Percentiles rank a stretch among this genome's conserved stretches.
phyloP scores from a whole-genome alignment of 2,888 invertebrate species.

The Scelioninae gen. 2 region DNA sequence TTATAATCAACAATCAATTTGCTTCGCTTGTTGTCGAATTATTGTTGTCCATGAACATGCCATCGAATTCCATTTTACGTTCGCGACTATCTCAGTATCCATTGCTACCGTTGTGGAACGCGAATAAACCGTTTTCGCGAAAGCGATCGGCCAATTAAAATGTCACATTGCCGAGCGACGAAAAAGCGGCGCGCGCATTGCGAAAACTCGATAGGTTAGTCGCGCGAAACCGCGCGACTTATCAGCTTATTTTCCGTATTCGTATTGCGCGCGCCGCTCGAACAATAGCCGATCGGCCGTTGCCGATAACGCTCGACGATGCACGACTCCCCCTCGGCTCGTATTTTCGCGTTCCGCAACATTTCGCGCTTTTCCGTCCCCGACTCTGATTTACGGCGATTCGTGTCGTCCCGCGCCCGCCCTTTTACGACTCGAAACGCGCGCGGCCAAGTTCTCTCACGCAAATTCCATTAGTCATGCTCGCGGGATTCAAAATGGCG shows the following conservation, averaged over 20 bases:
- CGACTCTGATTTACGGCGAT: constrained; percentile 4
- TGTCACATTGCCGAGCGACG: constrained; percentile 5
- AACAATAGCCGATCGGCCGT: constrained; percentile 40
- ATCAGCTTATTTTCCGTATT: constrained; percentile 45
- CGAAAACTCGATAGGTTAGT: constrained; percentile 15
- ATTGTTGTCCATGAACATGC: no score
- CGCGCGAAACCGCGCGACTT: constrained; percentile 13
- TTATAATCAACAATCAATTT: no score
- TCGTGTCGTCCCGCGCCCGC: constrained; percentile 4
- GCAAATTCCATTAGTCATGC: constrained; percentile 38
- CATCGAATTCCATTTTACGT: no score
- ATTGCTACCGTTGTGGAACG: no score
- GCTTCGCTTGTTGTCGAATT: no score
- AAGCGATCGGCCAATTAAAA: constrained; percentile 26
- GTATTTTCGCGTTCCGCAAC: constrained; percentile 15
- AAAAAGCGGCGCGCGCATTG: constrained; percentile 14
- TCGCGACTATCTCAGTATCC: no score
- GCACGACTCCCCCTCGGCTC: constrained; percentile 5
- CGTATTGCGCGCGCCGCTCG: constrained; percentile 18
- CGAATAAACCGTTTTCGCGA: no score
- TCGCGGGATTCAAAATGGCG: constrained; percentile 40
- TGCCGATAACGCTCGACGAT: constrained; percentile 28
- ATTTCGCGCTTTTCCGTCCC: constrained; percentile 3
- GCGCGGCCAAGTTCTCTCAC: constrained; percentile 2
- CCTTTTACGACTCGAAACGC: constrained; percentile 5